Evolutionary conservation across 2,797 vertebrate species (phyloP).

Genomic region (Rhynchotus rufescens): DNA sequence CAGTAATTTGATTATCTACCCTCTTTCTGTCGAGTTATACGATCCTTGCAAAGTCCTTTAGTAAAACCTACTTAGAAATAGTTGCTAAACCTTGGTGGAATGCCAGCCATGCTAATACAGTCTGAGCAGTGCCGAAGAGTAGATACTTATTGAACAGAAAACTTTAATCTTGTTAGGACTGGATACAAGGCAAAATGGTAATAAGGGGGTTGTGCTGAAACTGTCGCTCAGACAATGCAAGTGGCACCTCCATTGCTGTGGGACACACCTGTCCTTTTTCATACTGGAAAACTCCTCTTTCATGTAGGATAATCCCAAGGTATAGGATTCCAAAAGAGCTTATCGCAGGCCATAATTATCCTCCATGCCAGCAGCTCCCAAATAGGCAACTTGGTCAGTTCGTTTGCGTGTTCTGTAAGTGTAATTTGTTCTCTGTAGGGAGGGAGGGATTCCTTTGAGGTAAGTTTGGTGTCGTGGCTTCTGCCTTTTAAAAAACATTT

Average conservation of each 20-base stretch:
- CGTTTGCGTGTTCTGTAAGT: neutral
- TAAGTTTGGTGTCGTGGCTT: neutral
- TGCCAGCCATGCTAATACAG: conserved; percentile 48
- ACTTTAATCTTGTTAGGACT: conserved; percentile 69
- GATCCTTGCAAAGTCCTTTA: conserved; percentile 57
- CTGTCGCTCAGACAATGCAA: conserved; percentile 54
- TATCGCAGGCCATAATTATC: conserved; percentile 64
- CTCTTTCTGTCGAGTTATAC: conserved; percentile 58
- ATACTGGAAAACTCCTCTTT: conserved; percentile 61
- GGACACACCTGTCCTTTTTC: conserved; percentile 69
- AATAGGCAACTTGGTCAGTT: conserved; percentile 21
- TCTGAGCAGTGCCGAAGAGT: conserved; percentile 3
- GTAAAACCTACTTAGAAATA: conserved; percentile 58
- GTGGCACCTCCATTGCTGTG: conserved; percentile 31
- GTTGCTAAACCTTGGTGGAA: conserved; percentile 56
- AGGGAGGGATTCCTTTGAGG: conserved; percentile 27
- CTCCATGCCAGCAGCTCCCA: neutral
- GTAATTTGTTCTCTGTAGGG: conserved; percentile 16
- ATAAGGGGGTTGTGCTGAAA: conserved; percentile 36
- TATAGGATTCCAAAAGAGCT: conserved; percentile 64
- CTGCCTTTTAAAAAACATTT: neutral
- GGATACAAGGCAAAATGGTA: conserved; percentile 62
- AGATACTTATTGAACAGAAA: conserved; percentile 45
- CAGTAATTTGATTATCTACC: conserved; percentile 72
- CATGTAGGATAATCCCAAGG: conserved; percentile 63